phyloP scores from a whole-genome alignment of 2,113 vertebrate genomes.

The Psephotus haematonotus region DNA sequence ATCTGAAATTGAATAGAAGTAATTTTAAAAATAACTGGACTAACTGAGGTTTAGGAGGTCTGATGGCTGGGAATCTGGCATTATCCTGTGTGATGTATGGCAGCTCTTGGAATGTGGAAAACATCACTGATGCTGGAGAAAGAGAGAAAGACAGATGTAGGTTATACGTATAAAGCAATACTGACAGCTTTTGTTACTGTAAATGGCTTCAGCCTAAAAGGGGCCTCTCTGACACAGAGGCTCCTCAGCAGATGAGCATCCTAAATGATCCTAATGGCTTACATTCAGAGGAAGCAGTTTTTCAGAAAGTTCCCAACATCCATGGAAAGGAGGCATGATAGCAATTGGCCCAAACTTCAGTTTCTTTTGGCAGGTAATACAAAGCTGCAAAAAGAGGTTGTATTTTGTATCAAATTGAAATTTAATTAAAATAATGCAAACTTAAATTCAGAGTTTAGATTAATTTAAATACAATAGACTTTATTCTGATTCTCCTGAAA shows the following conservation, averaged over 20 bases:
- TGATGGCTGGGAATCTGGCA: neutral
- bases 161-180: neutral
- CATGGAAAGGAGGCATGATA: accelerated
- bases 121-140: neutral
- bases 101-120: neutral
- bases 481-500: neutral
- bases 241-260: neutral
- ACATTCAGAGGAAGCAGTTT: neutral
- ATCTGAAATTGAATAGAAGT: neutral
- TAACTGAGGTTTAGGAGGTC: neutral
- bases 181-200: neutral
- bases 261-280: neutral
- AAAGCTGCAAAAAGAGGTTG: neutral
- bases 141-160: neutral
- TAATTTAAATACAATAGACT: neutral
- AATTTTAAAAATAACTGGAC: neutral
- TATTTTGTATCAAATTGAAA: neutral
- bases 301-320: neutral
- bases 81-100: neutral
- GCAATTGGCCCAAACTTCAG: neutral
- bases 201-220: neutral
- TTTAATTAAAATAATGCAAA: neutral
- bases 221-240: neutral
- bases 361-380: neutral
- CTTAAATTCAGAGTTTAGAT: neutral